phyloP scores from a whole-genome alignment of 2,797 vertebrate genomes.

The Etheostoma nigrum region DNA sequence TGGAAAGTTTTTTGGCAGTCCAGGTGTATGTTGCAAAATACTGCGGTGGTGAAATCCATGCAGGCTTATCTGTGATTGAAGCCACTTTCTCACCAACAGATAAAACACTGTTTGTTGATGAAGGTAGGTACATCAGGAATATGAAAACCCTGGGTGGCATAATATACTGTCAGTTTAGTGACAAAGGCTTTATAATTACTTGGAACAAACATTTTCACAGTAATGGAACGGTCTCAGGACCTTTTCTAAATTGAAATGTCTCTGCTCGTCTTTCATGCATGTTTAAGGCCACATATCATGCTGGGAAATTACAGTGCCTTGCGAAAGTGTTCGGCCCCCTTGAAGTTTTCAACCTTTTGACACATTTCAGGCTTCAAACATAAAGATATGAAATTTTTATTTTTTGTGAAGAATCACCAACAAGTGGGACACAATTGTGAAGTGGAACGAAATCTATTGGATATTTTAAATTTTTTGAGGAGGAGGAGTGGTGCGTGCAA shows the following conservation, averaged over 20 bases:
- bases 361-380: no score
- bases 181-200: neutral
- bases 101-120: neutral
- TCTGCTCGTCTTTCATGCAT: no score
- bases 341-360: no score
- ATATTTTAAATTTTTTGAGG: no score
- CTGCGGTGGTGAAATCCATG: neutral
- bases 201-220: neutral
- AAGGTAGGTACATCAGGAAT: neutral
- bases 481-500: no score
- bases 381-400: no score
- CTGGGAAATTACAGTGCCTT: no score
- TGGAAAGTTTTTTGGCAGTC: neutral
- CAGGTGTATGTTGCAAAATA: slow-evolving; percentile 20
- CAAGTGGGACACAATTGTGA: no score
- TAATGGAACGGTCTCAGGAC: neutral
- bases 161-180: accelerated
- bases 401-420: no score
- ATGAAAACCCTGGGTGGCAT: neutral
- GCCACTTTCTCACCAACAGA: neutral
- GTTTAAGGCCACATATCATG: neutral
- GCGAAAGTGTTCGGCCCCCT: no score
- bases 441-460: no score
- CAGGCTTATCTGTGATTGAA: slow-evolving; percentile 35
- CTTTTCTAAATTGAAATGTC: neutral